These are phyloP conservation scores for Pelecanus crispus DNA, from an alignment of 2,113 vertebrate genomes.

Conservation along the genomic window DNA sequence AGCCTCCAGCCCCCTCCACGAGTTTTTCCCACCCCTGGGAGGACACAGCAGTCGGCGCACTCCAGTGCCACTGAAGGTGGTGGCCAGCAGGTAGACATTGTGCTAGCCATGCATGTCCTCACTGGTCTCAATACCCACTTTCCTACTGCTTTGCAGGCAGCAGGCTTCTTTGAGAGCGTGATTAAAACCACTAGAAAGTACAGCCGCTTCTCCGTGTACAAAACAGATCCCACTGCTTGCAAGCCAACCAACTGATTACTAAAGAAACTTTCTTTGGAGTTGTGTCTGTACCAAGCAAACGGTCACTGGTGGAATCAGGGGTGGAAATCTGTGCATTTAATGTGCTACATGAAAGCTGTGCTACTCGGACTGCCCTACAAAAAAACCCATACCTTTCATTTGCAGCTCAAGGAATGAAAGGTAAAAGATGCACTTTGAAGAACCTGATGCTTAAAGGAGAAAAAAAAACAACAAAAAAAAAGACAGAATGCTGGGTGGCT, in stretches of 20 bases:
- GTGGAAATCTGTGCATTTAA: neutral
- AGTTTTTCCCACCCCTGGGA: neutral
- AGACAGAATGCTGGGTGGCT: neutral
- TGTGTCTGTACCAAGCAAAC: neutral
- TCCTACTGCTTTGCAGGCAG: neutral
- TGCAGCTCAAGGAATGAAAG: neutral
- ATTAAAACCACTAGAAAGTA: neutral
- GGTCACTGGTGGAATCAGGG: neutral
- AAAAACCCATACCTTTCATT: neutral
- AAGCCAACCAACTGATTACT: neutral
- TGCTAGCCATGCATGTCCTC: neutral
- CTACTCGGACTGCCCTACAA: neutral
- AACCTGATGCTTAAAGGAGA: neutral
- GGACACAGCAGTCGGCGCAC: accelerated
- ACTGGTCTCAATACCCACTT: neutral
- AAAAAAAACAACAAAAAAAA: neutral
- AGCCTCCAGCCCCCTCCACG: neutral
- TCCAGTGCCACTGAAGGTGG: neutral
- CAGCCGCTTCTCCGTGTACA: accelerated
- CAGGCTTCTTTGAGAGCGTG: neutral
- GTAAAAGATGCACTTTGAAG: neutral
- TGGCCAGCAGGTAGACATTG: neutral
- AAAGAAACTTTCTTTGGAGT: neutral
- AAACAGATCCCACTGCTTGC: neutral
- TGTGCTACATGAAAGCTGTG: neutral